Evolutionary conservation across 1,140 invertebrate genomes (phyloP).

Genomic region (Bilobella aurantiaca): DNA sequence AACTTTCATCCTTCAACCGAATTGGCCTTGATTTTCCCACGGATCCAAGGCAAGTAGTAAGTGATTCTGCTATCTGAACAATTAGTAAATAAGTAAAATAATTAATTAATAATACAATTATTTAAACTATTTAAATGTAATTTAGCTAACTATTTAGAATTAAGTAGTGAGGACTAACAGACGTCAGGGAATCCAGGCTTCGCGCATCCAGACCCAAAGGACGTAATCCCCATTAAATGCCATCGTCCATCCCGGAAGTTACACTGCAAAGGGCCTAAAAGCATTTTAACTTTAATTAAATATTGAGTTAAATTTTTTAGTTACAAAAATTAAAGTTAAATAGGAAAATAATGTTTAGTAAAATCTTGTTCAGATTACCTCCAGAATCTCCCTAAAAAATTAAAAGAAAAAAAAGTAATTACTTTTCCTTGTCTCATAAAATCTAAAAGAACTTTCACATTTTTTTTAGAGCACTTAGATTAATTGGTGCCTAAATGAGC

Average conservation of each 20-base stretch:
- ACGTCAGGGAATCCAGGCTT: slow-evolving; percentile 50
- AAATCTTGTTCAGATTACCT: slow-evolving; percentile 54
- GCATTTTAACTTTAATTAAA: too few relatives aligned
- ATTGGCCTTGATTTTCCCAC: slow-evolving; percentile 32
- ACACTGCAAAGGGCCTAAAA: slow-evolving; percentile 69
- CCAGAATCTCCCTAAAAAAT: slow-evolving; percentile 30
- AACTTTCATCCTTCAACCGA: not conserved
- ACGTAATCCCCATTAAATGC: slow-evolving; percentile 77
- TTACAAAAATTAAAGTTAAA: too few relatives aligned
- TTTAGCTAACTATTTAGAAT: too few relatives aligned
- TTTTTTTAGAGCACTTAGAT: not conserved
- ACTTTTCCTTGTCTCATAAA: not conserved
- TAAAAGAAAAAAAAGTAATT: not conserved
- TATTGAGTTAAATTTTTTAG: too few relatives aligned
- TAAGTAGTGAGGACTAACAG: too few relatives aligned
- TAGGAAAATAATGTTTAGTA: slow-evolving; percentile 22
- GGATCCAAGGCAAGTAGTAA: slow-evolving; percentile 75
- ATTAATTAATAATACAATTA: slow-evolving; percentile 45
- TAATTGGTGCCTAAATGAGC: not conserved
- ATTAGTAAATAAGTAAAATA: slow-evolving; percentile 48
- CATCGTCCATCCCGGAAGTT: slow-evolving; percentile 59
- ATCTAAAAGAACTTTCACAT: not conserved
- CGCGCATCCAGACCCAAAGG: slow-evolving; percentile 80
- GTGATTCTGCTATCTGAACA: slow-evolving; percentile 50
- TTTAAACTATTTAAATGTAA: too few relatives aligned